Base-by-base conservation (phyloP, 2,888 invertebrate species). In the Drosophila neonasuta region DNA sequence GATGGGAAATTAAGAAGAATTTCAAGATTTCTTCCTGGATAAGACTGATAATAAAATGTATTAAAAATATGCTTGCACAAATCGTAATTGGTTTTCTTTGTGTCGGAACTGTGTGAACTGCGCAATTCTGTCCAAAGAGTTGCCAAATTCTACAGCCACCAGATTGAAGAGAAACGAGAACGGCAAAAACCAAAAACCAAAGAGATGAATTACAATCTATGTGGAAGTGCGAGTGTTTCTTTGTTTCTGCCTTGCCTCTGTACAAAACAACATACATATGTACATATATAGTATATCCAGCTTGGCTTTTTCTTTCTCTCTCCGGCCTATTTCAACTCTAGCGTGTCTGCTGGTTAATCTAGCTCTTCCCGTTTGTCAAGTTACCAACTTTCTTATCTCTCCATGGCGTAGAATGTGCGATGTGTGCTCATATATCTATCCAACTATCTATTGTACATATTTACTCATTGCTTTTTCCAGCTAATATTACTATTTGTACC, bases 341-440 rank as follows among this genome's bases (percentile, higher is more conserved):
- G 51, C 13, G 36, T 29, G 30, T 32, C 20, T 32, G 34, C 34
- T 36, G 29, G 20, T 54, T 55, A 64, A 54, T 50, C 58, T 55
- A 62, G 58, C 44, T 15, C 55, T 54, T 55, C 39, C 56, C 61
- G 68, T 58, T 61, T 45, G 60, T 41, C 46, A 36, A 48, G 44
- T 57, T 65, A 57, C 58, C 62, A 56, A 71, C 74, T 74, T 74
- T 74, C 71, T 71, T 74, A 74, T 74, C 74, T 54, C 60, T 71
- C 24, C 24, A 57, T 71, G 41, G 61, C n/a, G 36, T 11, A 36
- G 5, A 36, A 56, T 32, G 24, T 41, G 15, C 48, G 45, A 45
- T 32, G 36, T 51, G n/a, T 64, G 45, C 29, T 17, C 36, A 45
- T 59, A 39, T 54, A 45, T 66, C 45, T 36, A 54, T 62, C 24